Conservation (phyloP, 2,113 vertebrate genomes). For the Gallinago media region DNA sequence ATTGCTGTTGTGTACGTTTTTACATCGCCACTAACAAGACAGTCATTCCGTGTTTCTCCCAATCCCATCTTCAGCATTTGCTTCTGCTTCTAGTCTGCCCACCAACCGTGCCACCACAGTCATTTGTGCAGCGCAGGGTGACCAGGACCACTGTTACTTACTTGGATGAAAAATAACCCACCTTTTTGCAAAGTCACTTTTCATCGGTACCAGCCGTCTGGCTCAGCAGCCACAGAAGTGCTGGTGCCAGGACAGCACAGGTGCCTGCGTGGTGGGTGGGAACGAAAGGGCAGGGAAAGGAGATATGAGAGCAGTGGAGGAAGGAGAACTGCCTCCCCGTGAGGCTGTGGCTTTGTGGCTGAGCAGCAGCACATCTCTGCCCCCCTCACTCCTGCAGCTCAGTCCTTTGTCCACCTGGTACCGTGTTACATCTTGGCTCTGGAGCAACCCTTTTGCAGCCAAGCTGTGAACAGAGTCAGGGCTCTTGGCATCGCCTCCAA, state of each 20-base stretch:
- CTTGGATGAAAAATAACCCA: background rate
- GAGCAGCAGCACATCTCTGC: background rate
- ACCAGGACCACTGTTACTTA: background rate
- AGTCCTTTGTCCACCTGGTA: background rate
- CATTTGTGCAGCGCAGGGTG: background rate
- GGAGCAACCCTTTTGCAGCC: background rate
- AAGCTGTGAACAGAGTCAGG: background rate
- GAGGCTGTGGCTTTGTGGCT: background rate
- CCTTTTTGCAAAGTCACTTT: background rate
- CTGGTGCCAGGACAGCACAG: background rate
- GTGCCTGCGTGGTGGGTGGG: background rate
- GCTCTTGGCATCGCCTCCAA: background rate
- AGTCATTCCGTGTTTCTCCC: background rate
- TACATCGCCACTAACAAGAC: background rate
- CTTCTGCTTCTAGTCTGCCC: background rate
- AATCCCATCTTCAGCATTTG: background rate
- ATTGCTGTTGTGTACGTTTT: background rate
- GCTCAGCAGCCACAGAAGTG: background rate
- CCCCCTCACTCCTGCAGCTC: background rate
- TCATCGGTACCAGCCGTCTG: background rate
- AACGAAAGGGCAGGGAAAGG: background rate
- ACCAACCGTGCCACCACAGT: background rate
- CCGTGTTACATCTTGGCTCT: fast-evolving
- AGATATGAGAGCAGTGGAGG: background rate
- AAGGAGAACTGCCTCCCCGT: background rate